phyloP scores from a whole-genome alignment of 2,797 vertebrate species.

The Mycteria americana region DNA sequence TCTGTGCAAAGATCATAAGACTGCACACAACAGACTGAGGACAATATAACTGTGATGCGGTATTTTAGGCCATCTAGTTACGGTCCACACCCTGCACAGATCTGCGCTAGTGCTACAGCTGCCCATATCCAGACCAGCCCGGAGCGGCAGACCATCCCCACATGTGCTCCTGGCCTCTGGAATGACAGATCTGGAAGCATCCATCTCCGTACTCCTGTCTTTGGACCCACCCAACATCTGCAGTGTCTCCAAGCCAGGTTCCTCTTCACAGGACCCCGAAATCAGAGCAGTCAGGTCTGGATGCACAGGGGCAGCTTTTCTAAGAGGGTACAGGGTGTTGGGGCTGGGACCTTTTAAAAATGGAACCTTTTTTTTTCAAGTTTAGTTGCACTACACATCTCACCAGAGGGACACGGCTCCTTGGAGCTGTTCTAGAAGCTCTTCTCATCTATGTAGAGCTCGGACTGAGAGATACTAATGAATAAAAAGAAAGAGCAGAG shows the following conservation, averaged over 20 bases:
- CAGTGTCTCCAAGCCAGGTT: neutral
- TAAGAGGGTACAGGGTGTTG: neutral
- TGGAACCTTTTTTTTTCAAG: fast-evolving
- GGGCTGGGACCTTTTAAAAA: neutral
- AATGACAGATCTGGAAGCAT: neutral
- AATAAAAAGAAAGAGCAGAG: neutral
- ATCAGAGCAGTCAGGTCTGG: neutral
- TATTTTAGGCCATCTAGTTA: neutral
- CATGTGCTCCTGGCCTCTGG: neutral
- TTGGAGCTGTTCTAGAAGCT: neutral
- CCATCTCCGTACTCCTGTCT: neutral
- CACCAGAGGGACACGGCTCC: neutral
- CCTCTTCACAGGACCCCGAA: neutral
- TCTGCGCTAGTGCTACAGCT: neutral
- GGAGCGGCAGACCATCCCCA: neutral
- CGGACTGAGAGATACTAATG: neutral
- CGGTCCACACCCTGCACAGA: neutral
- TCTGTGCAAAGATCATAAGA: neutral
- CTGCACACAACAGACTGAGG: neutral
- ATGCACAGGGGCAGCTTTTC: neutral
- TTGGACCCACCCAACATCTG: neutral
- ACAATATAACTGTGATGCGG: neutral
- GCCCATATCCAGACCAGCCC: neutral
- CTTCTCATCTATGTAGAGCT: neutral
- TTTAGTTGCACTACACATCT: neutral